Base-by-base conservation (phyloP, 2,888 invertebrate genomes). In the Tyria jacobaeae region DNA sequence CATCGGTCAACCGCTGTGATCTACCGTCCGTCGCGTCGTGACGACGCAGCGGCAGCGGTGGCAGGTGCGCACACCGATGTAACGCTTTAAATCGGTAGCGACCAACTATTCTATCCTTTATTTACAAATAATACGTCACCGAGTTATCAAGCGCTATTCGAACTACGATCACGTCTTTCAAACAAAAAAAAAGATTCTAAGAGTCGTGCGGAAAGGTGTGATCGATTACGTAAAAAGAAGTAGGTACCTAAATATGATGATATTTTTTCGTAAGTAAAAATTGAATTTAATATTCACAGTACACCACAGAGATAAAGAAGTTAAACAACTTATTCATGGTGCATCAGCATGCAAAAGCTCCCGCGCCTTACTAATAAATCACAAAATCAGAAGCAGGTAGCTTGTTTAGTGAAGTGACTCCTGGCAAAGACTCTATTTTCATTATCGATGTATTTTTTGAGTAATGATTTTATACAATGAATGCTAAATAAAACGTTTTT, bases 141-240 rank as follows among this genome's bases (percentile, higher is more conserved):
- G 60, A 78, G 65, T 66, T 70, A 71, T 82, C 76, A 73, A 77
- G 78, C 78, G 80, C 80, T 82, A 80, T 80, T 78, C 83, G 77
- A 76, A 80, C 70, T 75, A 75, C 81, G 81, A 87, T 89, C 91
- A 92, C 91, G 92, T 89, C 81, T 80, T 80, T 76, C 75, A 79
- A 83, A 77, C 84, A 89, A 89, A 60, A 89, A n/a, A 88, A 90
- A 85, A 82, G 82, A 89, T 89, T 86, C 73, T 74, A 71, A 79
- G 80, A 88, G 76, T 91, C 92, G 91, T 91, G 92, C 91, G 89
- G 87, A 88, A 88, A 86, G 81, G 75, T 82, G 80, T 81, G 82
- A 87, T 83, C 79, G 81, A 83, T 85, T 75, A 77, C 64, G 54
- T 70, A 60, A 54, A 63, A 55, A 62, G 47, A 58, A 57, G 64